Conservation (phyloP, 2,888 invertebrate species). For the Dinocampus coccinellae region DNA sequence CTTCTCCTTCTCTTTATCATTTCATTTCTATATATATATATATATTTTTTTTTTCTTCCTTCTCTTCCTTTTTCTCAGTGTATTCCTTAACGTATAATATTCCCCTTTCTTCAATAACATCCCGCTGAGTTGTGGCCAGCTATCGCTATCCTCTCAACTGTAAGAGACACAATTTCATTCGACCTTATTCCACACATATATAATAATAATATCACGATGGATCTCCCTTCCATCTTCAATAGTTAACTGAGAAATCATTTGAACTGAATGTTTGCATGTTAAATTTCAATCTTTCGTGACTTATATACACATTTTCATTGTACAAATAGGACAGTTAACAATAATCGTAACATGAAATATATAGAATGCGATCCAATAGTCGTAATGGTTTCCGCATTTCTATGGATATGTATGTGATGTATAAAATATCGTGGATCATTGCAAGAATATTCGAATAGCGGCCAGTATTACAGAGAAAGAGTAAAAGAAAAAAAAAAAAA, state of each 20-base stretch:
- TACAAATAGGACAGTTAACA: background rate
- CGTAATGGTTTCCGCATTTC: conserved; percentile 26
- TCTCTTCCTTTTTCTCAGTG: background rate
- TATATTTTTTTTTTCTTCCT: no score
- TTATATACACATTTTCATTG: background rate
- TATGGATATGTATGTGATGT: background rate
- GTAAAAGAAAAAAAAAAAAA: no score
- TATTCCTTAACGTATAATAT: no score
- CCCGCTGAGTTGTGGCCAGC: background rate
- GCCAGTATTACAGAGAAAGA: no score
- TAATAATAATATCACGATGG: background rate
- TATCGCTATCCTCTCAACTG: background rate
- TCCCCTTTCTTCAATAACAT: background rate
- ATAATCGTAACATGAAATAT: conserved; percentile 21
- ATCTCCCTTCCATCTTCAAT: background rate
- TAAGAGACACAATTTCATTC: background rate
- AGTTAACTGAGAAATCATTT: conserved; percentile 30
- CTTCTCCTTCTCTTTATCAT: background rate
- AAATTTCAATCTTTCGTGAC: background rate
- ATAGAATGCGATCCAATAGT: conserved; percentile 33
- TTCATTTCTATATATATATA: background rate
- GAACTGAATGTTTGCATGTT: background rate
- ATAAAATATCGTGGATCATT: background rate
- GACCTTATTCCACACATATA: background rate
- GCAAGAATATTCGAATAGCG: background rate